Evolutionary conservation across 2,888 invertebrate species (phyloP).

Genomic region (Acanthacorydalis orientalis): DNA sequence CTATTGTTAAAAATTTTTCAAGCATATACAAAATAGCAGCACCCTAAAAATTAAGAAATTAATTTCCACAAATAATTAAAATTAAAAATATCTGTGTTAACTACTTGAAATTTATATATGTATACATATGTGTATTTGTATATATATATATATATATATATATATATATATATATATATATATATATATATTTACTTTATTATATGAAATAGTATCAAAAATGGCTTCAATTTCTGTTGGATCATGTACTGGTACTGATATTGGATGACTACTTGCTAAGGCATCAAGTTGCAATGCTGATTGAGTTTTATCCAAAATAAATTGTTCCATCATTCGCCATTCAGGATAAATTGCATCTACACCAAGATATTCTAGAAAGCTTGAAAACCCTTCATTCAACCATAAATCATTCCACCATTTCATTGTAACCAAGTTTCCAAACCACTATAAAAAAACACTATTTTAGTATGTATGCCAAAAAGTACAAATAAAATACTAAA

Average conservation of each 20-base stretch:
- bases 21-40: conserved; percentile 57
- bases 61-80: no score
- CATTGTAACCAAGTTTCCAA: conserved; percentile 84
- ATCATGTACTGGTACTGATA: conserved; percentile 48
- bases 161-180: no score
- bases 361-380: conserved; percentile 63
- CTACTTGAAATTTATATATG: no score
- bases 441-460: conserved; percentile 41
- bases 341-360: conserved; percentile 42
- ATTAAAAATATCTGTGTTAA: no score
- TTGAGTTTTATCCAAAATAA: conserved; percentile 48
- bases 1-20: conserved; percentile 45
- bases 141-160: no score
- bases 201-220: conserved; percentile 60
- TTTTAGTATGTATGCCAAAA: no score
- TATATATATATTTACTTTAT: conserved; percentile 48
- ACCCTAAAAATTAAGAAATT: conserved; percentile 30
- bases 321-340: conserved; percentile 55
- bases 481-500: no score
- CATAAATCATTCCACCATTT: conserved; percentile 89
- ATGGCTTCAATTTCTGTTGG: conserved; percentile 54
- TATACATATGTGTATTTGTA: no score
- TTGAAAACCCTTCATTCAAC: conserved; percentile 80
- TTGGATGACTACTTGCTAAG: conserved; percentile 51
- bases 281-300: conserved; percentile 51